These are phyloP conservation scores for Presbytis comata DNA, from an alignment of 2,797 vertebrate genomes.

Conservation along the genomic window DNA sequence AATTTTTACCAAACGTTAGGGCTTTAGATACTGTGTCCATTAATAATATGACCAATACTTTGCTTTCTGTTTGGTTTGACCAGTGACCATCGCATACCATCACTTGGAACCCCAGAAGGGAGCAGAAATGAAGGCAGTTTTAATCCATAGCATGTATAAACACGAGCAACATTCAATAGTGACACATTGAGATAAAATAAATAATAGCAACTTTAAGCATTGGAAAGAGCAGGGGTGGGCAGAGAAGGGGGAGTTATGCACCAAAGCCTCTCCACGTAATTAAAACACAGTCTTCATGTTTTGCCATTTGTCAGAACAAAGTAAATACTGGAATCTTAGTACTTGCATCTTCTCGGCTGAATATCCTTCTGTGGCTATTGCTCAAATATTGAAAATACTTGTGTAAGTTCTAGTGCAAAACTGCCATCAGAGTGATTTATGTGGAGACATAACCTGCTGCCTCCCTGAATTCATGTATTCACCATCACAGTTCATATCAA, in stretches of 20 bases:
- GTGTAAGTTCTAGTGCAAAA: conserved; percentile 78
- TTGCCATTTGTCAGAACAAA: conserved; percentile 75
- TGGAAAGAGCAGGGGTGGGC: not conserved
- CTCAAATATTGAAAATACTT: conserved; percentile 81
- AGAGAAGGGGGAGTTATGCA: not conserved
- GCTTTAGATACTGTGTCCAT: not conserved
- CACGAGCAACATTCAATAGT: not conserved
- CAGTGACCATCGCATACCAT: not conserved
- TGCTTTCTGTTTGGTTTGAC: not conserved
- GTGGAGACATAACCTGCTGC: conserved; percentile 70
- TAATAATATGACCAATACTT: not conserved
- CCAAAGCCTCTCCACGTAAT: conserved; percentile 67
- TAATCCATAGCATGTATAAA: not conserved
- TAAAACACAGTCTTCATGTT: conserved; percentile 55
- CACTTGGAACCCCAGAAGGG: not conserved
- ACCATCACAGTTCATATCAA: conserved; percentile 83
- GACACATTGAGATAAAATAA: conserved; percentile 33
- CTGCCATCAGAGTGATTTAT: conserved; percentile 64
- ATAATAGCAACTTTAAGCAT: conserved; percentile 41
- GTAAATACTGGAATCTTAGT: conserved; percentile 70
- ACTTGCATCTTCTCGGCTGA: conserved; percentile 38
- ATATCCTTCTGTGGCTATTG: conserved; percentile 66
- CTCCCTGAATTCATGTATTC: conserved; percentile 78
- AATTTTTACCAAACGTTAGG: not conserved
- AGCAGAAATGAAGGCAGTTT: not conserved